Evolutionary conservation across 2,113 vertebrate genomes (phyloP).

Genomic region (Uria aalge): DNA sequence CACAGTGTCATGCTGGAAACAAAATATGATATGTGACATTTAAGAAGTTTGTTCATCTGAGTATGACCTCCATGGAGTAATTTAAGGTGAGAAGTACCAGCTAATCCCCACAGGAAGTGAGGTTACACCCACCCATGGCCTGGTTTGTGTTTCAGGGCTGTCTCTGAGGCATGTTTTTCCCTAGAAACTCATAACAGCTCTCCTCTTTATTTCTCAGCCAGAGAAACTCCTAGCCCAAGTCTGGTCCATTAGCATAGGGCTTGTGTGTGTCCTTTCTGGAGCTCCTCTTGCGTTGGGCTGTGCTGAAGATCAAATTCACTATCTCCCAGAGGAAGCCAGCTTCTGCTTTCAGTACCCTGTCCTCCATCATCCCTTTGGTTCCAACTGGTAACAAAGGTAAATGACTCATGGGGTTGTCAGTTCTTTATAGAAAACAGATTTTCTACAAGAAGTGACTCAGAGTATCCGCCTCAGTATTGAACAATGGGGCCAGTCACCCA

Average conservation of each 20-base stretch:
- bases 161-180: not conserved
- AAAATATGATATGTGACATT: not conserved
- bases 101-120: not conserved
- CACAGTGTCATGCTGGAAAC: not conserved
- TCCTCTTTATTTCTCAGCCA: not conserved
- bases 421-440: constrained; percentile 17
- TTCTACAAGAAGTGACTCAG: not conserved
- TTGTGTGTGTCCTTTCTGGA: not conserved
- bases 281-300: not conserved
- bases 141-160: not conserved
- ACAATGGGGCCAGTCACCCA: not conserved
- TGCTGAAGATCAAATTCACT: not conserved
- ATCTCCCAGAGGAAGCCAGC: not conserved
- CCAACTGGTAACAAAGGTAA: constrained; percentile 17
- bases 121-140: not conserved
- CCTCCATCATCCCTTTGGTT: not conserved
- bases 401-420: not conserved
- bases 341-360: not conserved
- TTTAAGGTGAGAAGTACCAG: not conserved
- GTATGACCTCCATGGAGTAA: not conserved
- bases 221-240: not conserved
- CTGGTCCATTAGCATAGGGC: not conserved
- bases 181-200: not conserved
- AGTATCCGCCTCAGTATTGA: not conserved
- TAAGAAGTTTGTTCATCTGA: not conserved